Evolutionary conservation across 2,888 invertebrate genomes (phyloP), one percentile per base, ranked within the genome.

Genomic region (Himalopsyche kuldschensis): DNA sequence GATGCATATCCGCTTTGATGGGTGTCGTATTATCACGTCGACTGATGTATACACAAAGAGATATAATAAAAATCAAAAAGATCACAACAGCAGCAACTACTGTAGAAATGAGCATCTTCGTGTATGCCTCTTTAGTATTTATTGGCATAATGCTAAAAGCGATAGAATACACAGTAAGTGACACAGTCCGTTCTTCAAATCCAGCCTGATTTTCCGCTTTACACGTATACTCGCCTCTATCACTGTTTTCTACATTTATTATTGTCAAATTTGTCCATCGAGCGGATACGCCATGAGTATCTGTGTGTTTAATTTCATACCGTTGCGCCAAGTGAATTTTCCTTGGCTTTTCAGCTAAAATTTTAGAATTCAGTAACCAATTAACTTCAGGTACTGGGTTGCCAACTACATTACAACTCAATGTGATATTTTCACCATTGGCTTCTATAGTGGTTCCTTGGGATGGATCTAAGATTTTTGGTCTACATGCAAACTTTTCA

Each of bases 121-220:
- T n/a, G 88, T 93, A 90, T 41, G 92, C 92, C 91, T 83, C 92
- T 90, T 20, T 92, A 93, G n/a, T n/a, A 31, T 90, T 88, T 0
- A 89, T 88, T 1, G 89, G 88, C 17, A 90, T 92, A 47, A 92
- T 92, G 87, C 86, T 87, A 84, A 87, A 86, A 31, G 63, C 81
- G 63, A 90, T 90, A 30, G n/a, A n/a, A n/a, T 90, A 89, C 32
- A 91, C 89, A 4, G 93, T 90, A 82, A 97, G 89, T 17, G 94
- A 94, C 17, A 97, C 90, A 88, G 96, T 96, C 76, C 94, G 93
- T 88, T 96, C 96, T 86, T 94, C 95, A 3, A 94, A 93, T 0
- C 97, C 97, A 0, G 96, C 97, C 0, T 94, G 93, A 89, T 96
- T 97, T 88, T 94, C 95, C 0, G 97, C 97, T 3, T 95, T 93